phyloP scores from a whole-genome alignment of 2,888 invertebrate genomes.

The Arge pagana region DNA sequence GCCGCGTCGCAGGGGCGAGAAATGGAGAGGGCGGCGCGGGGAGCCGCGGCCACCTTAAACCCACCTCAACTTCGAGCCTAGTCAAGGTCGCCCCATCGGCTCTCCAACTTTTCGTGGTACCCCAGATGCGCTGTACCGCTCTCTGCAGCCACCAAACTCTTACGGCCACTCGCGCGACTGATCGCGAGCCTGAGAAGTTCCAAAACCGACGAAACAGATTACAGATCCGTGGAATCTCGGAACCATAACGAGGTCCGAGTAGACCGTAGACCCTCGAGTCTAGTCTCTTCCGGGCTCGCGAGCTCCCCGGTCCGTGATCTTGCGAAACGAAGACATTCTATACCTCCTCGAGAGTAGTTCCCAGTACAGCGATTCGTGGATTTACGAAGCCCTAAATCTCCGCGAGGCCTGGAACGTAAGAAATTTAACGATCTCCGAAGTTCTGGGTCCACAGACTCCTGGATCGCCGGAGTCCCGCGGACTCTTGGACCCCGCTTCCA shows the following conservation, averaged over 20 bases:
- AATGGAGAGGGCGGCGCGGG: slow-evolving; percentile 29
- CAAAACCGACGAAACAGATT: too few relatives aligned
- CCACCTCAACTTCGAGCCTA: slow-evolving; percentile 56
- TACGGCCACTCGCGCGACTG: too few relatives aligned
- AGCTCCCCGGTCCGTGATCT: not conserved
- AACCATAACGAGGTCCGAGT: too few relatives aligned
- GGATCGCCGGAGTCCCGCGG: too few relatives aligned
- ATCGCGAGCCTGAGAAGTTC: too few relatives aligned
- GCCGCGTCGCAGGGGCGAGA: slow-evolving; percentile 4
- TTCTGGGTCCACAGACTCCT: too few relatives aligned
- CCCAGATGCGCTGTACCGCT: slow-evolving; percentile 33
- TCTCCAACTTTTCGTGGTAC: too few relatives aligned
- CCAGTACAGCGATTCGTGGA: too few relatives aligned
- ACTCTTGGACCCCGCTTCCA: too few relatives aligned
- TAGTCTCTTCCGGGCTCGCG: not conserved
- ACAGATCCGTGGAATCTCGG: too few relatives aligned
- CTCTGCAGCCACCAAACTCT: not conserved
- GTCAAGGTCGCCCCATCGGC: slow-evolving; percentile 55
- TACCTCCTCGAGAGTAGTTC: not conserved
- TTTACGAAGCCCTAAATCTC: not conserved
- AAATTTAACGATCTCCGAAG: too few relatives aligned
- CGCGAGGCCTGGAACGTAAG: not conserved
- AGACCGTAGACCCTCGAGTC: not conserved
- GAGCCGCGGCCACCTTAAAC: slow-evolving; percentile 47
- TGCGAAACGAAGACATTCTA: not conserved